These are phyloP conservation scores for Manis pentadactyla DNA, from an alignment of 2,797 vertebrate genomes.

Conservation along the genomic window DNA sequence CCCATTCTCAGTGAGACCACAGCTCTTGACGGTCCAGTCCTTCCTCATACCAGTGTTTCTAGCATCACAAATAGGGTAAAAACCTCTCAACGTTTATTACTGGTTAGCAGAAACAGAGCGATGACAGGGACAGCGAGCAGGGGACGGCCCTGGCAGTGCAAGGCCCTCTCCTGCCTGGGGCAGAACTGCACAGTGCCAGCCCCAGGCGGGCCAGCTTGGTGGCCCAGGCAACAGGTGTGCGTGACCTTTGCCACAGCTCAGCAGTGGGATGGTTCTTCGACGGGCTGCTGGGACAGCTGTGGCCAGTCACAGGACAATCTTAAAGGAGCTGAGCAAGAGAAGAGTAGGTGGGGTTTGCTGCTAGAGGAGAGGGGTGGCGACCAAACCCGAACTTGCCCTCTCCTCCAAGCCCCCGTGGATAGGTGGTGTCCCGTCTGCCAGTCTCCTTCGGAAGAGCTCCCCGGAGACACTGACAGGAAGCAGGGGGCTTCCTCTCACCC, in stretches of 20 bases:
- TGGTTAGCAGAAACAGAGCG: conserved; percentile 45
- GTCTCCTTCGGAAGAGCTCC: neutral
- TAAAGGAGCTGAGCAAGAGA: conserved; percentile 94
- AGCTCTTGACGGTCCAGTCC: neutral
- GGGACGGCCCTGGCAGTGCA: neutral
- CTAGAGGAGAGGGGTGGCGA: neutral
- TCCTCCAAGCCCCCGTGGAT: neutral
- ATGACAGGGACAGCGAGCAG: neutral
- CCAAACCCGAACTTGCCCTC: neutral
- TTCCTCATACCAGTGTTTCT: neutral
- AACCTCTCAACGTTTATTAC: conserved; percentile 74
- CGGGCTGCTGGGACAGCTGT: neutral
- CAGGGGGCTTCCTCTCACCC: neutral
- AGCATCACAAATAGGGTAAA: neutral
- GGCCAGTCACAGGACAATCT: conserved; percentile 94
- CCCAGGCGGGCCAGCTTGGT: neutral
- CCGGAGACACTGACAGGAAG: neutral
- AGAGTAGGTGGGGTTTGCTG: neutral
- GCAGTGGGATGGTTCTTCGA: neutral
- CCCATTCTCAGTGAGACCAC: no score
- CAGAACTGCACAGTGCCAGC: conserved; percentile 6
- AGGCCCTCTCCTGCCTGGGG: neutral
- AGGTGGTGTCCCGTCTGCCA: neutral
- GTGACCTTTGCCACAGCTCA: neutral
- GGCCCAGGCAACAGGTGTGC: neutral